Percentiles rank a stretch among this genome's conserved stretches.
Conservation (phyloP, 2,888 invertebrate genomes). For the Agrypnus murinus region DNA sequence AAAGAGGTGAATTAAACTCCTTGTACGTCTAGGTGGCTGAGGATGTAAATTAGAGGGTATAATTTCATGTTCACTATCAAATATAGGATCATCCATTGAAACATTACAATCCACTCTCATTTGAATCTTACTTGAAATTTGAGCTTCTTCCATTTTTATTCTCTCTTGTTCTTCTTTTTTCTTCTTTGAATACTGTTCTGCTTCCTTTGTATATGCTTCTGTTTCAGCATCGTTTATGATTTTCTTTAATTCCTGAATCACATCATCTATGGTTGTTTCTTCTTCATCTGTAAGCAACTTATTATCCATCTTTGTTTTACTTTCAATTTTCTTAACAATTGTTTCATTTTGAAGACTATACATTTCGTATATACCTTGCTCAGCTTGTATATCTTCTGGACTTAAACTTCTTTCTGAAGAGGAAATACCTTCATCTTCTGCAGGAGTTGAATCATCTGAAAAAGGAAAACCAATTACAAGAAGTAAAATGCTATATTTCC, state of each 20-base stretch:
- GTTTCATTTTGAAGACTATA: slow-evolving; percentile 77
- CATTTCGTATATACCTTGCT: slow-evolving; percentile 77
- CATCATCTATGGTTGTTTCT: slow-evolving; percentile 90
- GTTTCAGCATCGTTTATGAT: slow-evolving; percentile 90
- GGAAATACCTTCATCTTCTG: slow-evolving; percentile 92
- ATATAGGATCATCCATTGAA: slow-evolving; percentile 73
- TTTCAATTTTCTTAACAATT: slow-evolving; percentile 70
- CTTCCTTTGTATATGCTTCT: slow-evolving; percentile 75
- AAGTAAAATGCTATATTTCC: not conserved
- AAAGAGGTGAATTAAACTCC: slow-evolving; percentile 82
- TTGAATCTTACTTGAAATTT: slow-evolving; percentile 64
- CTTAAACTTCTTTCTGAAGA: slow-evolving; percentile 87
- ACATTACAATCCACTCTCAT: slow-evolving; percentile 61
- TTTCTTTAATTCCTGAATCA: slow-evolving; percentile 88
- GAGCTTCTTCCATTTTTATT: slow-evolving; percentile 61
- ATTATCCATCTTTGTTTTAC: slow-evolving; percentile 51
- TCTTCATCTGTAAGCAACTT: slow-evolving; percentile 77
- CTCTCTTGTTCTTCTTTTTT: slow-evolving; percentile 57
- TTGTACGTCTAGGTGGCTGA: slow-evolving; percentile 85
- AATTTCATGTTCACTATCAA: slow-evolving; percentile 78
- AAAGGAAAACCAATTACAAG: slow-evolving; percentile 52
- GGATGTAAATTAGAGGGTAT: slow-evolving; percentile 86
- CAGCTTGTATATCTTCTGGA: slow-evolving; percentile 79
- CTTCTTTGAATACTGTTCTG: slow-evolving; percentile 61
- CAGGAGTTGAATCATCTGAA: slow-evolving; percentile 82